These are phyloP conservation scores for Hucho hucho DNA, from an alignment of 2,113 vertebrate genomes.

Conservation along the genomic window DNA sequence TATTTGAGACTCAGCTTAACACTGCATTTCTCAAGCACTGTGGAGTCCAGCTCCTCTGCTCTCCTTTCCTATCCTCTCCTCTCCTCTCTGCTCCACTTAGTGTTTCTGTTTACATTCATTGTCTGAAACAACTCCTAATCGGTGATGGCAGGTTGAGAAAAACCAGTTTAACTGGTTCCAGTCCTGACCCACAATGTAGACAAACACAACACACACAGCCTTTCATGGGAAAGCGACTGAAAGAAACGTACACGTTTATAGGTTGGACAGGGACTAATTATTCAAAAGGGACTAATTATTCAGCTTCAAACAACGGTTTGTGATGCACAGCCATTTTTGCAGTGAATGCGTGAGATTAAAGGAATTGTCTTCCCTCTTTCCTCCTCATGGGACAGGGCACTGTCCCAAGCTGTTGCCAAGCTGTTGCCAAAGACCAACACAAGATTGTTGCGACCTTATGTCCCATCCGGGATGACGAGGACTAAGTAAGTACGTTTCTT, in stretches of 20 bases:
- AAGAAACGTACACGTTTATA: not conserved
- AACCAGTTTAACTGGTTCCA: slow-evolving; percentile 52
- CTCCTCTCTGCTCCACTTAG: slow-evolving; percentile 10
- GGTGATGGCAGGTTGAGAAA: slow-evolving; percentile 56
- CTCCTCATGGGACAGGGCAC: too few relatives aligned
- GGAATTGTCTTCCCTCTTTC: slow-evolving; percentile 10
- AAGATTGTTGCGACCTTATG: too few relatives aligned
- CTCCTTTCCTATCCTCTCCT: slow-evolving; percentile 20
- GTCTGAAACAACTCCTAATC: slow-evolving; percentile 47
- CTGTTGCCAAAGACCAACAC: too few relatives aligned
- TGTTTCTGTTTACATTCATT: slow-evolving; percentile 58
- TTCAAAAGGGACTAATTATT: too few relatives aligned
- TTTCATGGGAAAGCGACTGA: not conserved
- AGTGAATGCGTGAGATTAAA: not conserved
- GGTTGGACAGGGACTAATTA: too few relatives aligned
- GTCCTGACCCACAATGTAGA: slow-evolving; percentile 37
- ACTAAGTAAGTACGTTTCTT: not conserved
- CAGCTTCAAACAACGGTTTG: not conserved
- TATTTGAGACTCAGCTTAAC: slow-evolving; percentile 1
- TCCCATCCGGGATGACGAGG: too few relatives aligned
- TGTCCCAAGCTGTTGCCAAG: too few relatives aligned
- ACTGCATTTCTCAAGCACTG: not conserved
- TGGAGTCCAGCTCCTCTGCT: slow-evolving; percentile 12
- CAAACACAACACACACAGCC: slow-evolving; percentile 29
- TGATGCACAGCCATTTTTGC: too few relatives aligned